Evolutionary conservation across 1,140 invertebrate genomes (phyloP), one percentile per base, ranked within the genome.

Genomic region (Zaprionus inermis): DNA sequence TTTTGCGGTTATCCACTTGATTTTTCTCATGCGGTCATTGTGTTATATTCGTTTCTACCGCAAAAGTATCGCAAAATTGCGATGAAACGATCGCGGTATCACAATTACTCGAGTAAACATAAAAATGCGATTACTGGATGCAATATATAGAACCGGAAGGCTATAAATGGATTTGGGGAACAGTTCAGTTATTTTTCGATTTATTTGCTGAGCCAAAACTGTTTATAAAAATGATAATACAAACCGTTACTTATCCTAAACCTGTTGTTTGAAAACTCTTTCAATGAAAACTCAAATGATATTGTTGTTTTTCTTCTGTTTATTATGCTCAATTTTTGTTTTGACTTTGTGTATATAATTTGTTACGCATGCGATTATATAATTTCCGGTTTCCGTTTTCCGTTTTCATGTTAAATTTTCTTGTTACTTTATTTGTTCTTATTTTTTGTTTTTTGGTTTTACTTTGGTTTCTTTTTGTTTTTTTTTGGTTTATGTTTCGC

Each of bases 321-420:
- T 83, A 83, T 83, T 83, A 83, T 83, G 80, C 64, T 83, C 80
- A 83, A 83, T 76, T 83, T 73, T 83, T 60, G 67, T 46, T 76
- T 82, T 83, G 73, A 79, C 41, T 67, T 66, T 72, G 59, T 70
- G 52, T 78, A 75, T 76, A 78, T 72, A 76, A 82, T 79, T 76
- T 82, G 79, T 86, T 86, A 86, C 76, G 79, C 82, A 86, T 86
- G 79, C 75, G 82, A 88, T 88, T 86, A 86, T 82, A 82, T 88
- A 82, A 79, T 65, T 65, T 28, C 49, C 36, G 36, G 36, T 64
- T 63, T 49, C 36, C 36, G 4, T 36, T 63, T 52, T 41, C 7
- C 41, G 7, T 46, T 65, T 65, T 28, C 34, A 55, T 54, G 52
- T 64, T 64, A 4, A 30, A 22, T 64, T 64, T 49, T 49, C 16